These are phyloP conservation scores for Sebastes vulpes DNA, from an alignment of 2,797 vertebrate species.

Conservation along the genomic window DNA sequence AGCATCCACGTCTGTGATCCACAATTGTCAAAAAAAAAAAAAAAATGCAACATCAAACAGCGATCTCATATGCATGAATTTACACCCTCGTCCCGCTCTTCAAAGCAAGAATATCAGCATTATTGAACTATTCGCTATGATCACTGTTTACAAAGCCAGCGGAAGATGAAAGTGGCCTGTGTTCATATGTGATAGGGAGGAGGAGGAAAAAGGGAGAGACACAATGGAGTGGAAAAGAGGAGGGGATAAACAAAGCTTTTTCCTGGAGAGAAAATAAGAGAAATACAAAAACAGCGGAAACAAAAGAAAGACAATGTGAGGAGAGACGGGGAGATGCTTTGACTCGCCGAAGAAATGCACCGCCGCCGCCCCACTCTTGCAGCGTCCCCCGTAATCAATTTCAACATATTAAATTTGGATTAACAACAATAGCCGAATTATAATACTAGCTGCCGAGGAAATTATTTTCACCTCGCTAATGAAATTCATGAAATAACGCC, in stretches of 20 bases:
- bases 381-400: conserved; percentile 60
- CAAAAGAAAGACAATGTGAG: background rate
- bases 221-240: conserved; percentile 14
- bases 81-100: conserved; percentile 55
- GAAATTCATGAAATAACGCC: conserved; percentile 79
- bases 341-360: conserved; percentile 22
- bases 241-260: conserved; percentile 36
- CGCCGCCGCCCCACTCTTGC: background rate
- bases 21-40: conserved; percentile 2
- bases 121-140: conserved; percentile 73
- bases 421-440: conserved; percentile 76
- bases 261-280: conserved; percentile 25
- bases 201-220: conserved; percentile 1
- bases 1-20: conserved; percentile 36
- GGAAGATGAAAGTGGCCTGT: conserved; percentile 71
- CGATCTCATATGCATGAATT: conserved; percentile 61
- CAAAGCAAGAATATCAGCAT: conserved; percentile 71
- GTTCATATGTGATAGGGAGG: conserved; percentile 43
- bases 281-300: background rate
- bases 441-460: conserved; percentile 70
- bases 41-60: conserved; percentile 57
- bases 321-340: conserved; percentile 1
- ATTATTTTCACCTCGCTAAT: conserved; percentile 78
- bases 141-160: conserved; percentile 74
- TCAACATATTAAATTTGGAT: conserved; percentile 81